These are phyloP conservation scores for Pseudopleuronectes americanus DNA, from an alignment of 2,797 vertebrate species.

Conservation along the genomic window DNA sequence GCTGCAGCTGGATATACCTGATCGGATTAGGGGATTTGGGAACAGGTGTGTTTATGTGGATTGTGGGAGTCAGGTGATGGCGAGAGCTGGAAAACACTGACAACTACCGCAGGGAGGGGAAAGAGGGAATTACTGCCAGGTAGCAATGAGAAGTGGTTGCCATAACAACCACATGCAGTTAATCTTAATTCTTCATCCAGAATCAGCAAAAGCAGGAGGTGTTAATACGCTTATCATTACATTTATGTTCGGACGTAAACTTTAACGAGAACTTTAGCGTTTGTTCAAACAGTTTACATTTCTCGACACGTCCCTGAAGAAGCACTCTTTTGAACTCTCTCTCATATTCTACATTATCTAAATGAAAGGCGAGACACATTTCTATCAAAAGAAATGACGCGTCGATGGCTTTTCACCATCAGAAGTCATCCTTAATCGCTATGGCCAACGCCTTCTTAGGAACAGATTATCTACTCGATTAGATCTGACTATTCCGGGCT, in stretches of 20 bases:
- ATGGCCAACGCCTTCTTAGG: constrained; percentile 25
- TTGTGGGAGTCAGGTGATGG: not conserved
- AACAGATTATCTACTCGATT: constrained; percentile 53
- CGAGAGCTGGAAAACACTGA: not conserved
- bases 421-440: constrained; percentile 2
- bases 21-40: constrained; percentile 5
- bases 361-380: no score
- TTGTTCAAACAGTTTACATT: no score
- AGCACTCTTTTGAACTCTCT: no score
- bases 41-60: not conserved
- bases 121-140: not conserved
- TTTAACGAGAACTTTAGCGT: no score
- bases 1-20: not conserved
- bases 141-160: no score
- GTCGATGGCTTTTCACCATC: not conserved
- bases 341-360: no score
- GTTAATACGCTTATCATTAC: no score
- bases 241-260: no score
- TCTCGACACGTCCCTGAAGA: no score
- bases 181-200: no score
- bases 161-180: no score
- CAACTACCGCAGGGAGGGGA: not conserved
- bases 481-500: constrained; percentile 57
- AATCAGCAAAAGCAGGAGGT: no score
- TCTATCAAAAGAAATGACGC: not conserved